phyloP scores from a whole-genome alignment of 2,888 invertebrate genomes.

The Diploptera punctata region DNA sequence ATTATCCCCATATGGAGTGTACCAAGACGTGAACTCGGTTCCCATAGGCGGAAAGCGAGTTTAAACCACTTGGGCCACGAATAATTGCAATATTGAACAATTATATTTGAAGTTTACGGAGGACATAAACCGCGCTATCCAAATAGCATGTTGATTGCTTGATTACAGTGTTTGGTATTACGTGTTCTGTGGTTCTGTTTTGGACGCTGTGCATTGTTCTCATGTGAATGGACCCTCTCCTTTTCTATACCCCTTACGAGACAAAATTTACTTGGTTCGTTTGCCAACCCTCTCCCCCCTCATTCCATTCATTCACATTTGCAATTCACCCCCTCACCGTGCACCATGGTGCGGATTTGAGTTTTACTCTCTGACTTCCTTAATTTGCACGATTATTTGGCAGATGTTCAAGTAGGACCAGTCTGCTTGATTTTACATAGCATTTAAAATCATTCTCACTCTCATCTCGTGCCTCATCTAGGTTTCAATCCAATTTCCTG shows the following conservation, averaged over 20 bases:
- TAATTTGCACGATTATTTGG: conserved; percentile 1
- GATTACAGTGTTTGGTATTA: no score
- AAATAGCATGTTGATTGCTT: no score
- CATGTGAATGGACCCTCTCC: conserved; percentile 11
- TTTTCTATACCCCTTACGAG: conserved; percentile 5
- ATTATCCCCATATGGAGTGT: no score
- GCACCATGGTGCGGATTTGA: background rate
- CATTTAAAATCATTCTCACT: no score
- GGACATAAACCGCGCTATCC: no score
- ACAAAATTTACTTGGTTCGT: conserved; percentile 35
- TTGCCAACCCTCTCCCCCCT: conserved; percentile 1
- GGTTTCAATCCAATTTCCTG: no score
- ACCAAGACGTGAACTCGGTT: no score
- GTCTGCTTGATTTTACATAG: background rate
- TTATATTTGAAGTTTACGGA: no score
- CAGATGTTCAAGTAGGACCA: background rate
- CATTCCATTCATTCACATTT: background rate
- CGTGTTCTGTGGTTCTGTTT: conserved; percentile 10
- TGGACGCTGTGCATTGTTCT: conserved; percentile 4
- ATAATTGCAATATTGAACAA: no score
- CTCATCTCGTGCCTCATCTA: no score
- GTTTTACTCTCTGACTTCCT: background rate
- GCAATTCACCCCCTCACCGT: background rate
- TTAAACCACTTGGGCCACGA: no score
- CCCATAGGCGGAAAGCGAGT: no score